Conservation (phyloP, 2,888 invertebrate species). For the Synergus umbraculus region DNA sequence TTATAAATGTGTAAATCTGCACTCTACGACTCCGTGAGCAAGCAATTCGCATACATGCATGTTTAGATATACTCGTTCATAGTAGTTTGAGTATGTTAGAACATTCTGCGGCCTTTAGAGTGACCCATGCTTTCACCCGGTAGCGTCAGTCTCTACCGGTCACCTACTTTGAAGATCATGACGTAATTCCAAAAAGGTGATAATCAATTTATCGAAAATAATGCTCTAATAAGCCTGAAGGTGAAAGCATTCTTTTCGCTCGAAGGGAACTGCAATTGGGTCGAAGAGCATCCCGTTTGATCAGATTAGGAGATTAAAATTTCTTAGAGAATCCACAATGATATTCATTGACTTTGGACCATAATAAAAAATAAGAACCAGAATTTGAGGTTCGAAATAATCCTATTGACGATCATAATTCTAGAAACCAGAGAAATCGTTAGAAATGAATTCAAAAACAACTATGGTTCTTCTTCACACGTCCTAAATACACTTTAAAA, state of each 20-base stretch:
- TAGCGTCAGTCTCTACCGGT: constrained; percentile 58
- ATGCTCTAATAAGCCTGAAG: neutral
- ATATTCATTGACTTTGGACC: too few species aligned
- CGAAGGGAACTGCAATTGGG: neutral
- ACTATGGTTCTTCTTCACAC: neutral
- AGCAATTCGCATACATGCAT: neutral
- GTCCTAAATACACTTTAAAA: neutral
- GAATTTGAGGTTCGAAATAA: neutral
- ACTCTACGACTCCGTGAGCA: neutral
- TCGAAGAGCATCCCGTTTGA: neutral
- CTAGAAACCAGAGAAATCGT: constrained; percentile 10
- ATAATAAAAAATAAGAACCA: neutral
- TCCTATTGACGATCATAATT: neutral
- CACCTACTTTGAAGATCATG: constrained; percentile 59
- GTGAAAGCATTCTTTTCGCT: neutral
- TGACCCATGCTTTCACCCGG: constrained; percentile 65
- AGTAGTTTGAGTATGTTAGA: constrained; percentile 45
- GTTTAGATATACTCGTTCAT: constrained; percentile 8
- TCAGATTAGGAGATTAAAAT: neutral
- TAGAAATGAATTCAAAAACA: neutral
- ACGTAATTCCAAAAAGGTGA: constrained; percentile 47
- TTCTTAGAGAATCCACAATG: too few species aligned
- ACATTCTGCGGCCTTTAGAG: constrained; percentile 59
- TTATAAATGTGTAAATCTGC: neutral
- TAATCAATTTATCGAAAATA: neutral